Conservation (phyloP, 1,140 invertebrate genomes). For the Venturia canescens region DNA sequence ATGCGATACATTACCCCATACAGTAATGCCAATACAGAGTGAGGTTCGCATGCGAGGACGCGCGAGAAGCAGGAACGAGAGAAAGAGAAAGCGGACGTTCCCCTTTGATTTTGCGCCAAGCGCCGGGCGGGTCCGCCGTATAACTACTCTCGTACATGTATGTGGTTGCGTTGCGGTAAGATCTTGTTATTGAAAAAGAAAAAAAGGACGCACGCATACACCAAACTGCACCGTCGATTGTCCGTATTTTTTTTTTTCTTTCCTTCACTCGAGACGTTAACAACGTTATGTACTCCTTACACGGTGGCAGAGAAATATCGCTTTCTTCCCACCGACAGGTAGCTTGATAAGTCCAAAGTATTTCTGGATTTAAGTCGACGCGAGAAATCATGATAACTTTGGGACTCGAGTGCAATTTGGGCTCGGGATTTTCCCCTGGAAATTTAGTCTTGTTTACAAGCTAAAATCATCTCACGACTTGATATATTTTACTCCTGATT, state of each 20-base stretch:
- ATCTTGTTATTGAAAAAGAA: constrained; percentile 41
- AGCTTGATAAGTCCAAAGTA: background rate
- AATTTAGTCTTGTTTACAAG: background rate
- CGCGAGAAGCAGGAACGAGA: constrained; percentile 29
- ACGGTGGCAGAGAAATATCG: background rate
- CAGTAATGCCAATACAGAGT: background rate
- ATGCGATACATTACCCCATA: constrained; percentile 20
- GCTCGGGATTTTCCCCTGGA: background rate
- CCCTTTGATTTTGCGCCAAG: constrained; percentile 42
- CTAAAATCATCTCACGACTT: background rate
- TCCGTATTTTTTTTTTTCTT: background rate
- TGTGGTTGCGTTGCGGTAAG: constrained; percentile 31
- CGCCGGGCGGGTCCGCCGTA: constrained; percentile 21
- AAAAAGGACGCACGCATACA: too few relatives aligned
- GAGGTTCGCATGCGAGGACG: constrained; percentile 18
- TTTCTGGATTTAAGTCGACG: too few relatives aligned
- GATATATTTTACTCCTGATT: background rate
- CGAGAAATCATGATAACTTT: background rate
- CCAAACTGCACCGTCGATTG: constrained; percentile 16
- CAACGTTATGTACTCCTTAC: constrained; percentile 1
- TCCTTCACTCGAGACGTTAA: background rate
- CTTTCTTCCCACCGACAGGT: background rate
- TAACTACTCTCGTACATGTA: constrained; percentile 5
- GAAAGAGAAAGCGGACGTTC: constrained; percentile 46
- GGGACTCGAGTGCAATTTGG: background rate